These are phyloP conservation scores for Cantharis rufa DNA, from an alignment of 2,888 invertebrate species.

Conservation along the genomic window DNA sequence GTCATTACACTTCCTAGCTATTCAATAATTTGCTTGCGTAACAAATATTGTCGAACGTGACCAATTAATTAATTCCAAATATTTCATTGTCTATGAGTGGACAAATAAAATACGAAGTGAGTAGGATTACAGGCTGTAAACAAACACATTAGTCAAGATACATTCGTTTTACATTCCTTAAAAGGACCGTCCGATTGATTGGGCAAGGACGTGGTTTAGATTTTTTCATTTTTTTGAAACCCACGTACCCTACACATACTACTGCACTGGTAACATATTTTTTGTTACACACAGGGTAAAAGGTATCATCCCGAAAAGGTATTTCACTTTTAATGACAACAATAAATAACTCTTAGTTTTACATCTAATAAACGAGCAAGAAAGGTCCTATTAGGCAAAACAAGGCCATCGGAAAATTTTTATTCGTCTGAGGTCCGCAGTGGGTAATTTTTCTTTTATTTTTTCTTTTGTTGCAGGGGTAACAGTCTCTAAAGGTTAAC, in stretches of 20 bases:
- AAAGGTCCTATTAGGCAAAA: not conserved
- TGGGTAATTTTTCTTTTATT: not conserved
- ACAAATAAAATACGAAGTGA: not conserved
- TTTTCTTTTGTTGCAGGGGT: not conserved
- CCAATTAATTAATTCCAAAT: not conserved
- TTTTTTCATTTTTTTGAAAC: not conserved
- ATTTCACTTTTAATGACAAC: no score
- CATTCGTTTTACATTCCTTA: not conserved
- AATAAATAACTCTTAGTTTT: not conserved
- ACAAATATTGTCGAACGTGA: not conserved
- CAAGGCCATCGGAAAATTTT: not conserved
- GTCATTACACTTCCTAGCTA: not conserved
- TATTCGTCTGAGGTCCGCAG: not conserved
- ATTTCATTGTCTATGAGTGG: not conserved
- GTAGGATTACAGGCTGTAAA: not conserved
- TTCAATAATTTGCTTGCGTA: not conserved
- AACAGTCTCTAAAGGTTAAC: not conserved
- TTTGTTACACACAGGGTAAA: not conserved
- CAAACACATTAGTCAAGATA: not conserved
- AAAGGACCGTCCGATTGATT: not conserved
- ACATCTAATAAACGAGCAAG: not conserved
- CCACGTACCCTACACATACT: not conserved
- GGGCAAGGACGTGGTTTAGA: not conserved
- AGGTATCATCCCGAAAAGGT: not conserved
- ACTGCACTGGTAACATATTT: not conserved